Evolutionary conservation across 1,140 invertebrate genomes (phyloP), one percentile per base, ranked within the genome.

Genomic region (Lasioglossum albipes): DNA sequence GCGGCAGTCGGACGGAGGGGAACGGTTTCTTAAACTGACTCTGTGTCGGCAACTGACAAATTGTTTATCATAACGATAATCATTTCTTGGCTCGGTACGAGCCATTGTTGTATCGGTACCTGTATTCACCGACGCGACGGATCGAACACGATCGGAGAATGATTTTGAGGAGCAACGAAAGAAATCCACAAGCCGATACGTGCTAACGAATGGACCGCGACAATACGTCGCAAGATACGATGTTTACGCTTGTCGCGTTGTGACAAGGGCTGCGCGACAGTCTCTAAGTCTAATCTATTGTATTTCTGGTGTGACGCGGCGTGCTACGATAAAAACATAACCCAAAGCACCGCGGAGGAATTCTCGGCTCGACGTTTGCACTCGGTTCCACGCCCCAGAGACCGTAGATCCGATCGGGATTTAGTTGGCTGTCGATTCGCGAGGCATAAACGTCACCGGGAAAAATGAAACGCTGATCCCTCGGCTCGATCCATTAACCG

Each of bases 381-480:
- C 31, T 42, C 9, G 2, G 36, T 6, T 2, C 27, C 22, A 12
- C 16, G 13, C 9, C 10, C 42, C 7, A 12, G 42, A 9, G 7
- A 12, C 10, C 18, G 31, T 62, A 74, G 66, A 79, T 79, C 74
- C 52, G 41, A 66, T 66, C 41, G 59, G 22, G 77, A 79, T 79
- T 79, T 79, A 79, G 49, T 18, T 36, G 41, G 36, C 64, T 74
- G 77, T 79, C 77, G 66, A 74, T 73, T 65, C 62, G 41, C 27
- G 36, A 18, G 1, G 13, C 77, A 36, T 73, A 59, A 79, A 79
- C 49, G 71, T 74, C 62, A 1, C 18, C 0, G 1, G 42, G 59
- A 85, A 84, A 84, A 81, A 84, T 82, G 79, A 85, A 70, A 84
- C 22, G 59, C 79, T 71, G 61, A 65, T 70, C 61, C 79, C 54